A percentile compares a stretch with the other conserved stretches of the same genome.
These are phyloP conservation scores for Callimorpha dominula DNA, from an alignment of 2,888 invertebrate species.

Conservation along the genomic window DNA sequence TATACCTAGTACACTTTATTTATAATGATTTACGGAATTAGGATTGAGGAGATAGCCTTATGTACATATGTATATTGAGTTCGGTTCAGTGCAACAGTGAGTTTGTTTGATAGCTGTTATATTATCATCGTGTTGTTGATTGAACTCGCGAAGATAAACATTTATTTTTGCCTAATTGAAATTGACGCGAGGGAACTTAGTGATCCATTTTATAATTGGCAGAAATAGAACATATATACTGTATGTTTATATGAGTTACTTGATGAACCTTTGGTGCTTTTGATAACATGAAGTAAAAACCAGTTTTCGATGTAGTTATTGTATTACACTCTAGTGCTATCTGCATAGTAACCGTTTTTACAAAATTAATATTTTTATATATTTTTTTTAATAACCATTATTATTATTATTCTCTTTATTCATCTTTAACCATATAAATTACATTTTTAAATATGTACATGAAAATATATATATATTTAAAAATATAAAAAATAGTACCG, in stretches of 20 bases:
- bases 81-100: background rate
- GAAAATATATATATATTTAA: too few relatives aligned
- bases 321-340: background rate
- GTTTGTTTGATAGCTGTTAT: background rate
- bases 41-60: background rate
- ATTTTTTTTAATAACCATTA: too few relatives aligned
- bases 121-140: conserved; percentile 57
- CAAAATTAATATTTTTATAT: too few relatives aligned
- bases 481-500: too few relatives aligned
- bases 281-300: background rate
- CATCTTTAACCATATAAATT: too few relatives aligned
- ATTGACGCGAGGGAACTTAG: conserved; percentile 53
- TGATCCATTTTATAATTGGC: conserved; percentile 6
- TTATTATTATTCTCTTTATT: too few relatives aligned
- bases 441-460: too few relatives aligned
- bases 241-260: conserved; percentile 34
- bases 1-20: background rate
- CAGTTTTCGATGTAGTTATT: background rate
- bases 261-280: background rate
- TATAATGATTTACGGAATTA: background rate
- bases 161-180: conserved; percentile 72
- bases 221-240: conserved; percentile 25
- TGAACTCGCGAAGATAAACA: conserved; percentile 57
- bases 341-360: too few relatives aligned
- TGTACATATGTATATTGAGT: background rate